Base-by-base conservation (phyloP, 2,113 vertebrate species). In the Origma solitaria region DNA sequence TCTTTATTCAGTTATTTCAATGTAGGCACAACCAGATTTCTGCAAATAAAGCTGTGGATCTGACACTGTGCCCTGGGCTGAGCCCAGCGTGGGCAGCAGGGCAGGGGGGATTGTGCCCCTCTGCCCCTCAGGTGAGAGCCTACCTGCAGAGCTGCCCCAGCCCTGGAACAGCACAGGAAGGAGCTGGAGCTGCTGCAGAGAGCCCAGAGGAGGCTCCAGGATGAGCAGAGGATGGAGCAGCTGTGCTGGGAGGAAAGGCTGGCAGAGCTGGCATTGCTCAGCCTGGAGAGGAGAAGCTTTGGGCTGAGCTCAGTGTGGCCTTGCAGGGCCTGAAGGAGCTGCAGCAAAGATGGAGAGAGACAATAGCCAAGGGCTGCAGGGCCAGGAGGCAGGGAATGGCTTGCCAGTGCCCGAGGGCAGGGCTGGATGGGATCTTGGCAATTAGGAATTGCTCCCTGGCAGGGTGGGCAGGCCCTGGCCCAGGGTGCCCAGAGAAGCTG, bases 361-460 rank as follows among this genome's bases (percentile, higher is more conserved):
- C 50, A 15, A 64, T 47, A 18, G n/a, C 0, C 68, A 47, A 54
- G 82, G 49, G 49, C 1, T 54, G 82, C 14, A 73, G 58, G 9
- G 58, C 4, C 69, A 84, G 69, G 15, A 47, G 1, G 0, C 23
- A 37, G 45, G 82, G 82, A 57, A 75, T 65, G 69, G 58, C 40
- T 72, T n/a, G n/a, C 9, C 60, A 65, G 0, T 10, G 70, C 5
- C 51, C 57, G 42, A 85, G 82, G 20, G 19, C 24, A 75, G 35
- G 20, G 13, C 0, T 30, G 2, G 70, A 11, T 57, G 30, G 70
- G 24, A 85, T 24, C 0, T 14, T 16, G 51, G 50, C 30, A 0
- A n/a, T n/a, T n/a, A 57, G 42, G 25, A 58, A 66, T 86, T 58
- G 14, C 42, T 76, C 15, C 13, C 61, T 66, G 71, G 6, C 0